Base-by-base conservation (phyloP, 1,140 invertebrate species). In the Drosophila lini region DNA sequence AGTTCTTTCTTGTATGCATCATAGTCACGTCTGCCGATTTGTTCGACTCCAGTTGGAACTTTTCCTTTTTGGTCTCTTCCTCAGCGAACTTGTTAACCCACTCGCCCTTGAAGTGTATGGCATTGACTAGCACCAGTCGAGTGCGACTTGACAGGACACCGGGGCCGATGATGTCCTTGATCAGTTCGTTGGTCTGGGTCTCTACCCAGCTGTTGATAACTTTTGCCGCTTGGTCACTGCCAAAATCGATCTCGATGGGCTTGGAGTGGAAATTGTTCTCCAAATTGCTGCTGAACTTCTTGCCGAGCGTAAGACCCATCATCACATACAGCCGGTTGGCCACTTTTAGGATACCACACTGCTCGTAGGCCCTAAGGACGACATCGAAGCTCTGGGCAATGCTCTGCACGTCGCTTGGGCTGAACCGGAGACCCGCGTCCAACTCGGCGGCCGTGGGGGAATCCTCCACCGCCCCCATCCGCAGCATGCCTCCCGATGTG, bases 31-130 rank as follows among this genome's bases (percentile, higher is more conserved):
- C 58, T 34, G 81, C 81, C 0, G 65, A 63, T 10, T 90, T 68
- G 6, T 64, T 79, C 45, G 92, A 64, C 11, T 78, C 85, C 9
- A 92, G 48, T 41, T 89, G 85, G 76, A 94, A 94, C 45, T 77
- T 34, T 40, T 84, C 91, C 10, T 82, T 59, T 1, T 31, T 11
- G 4, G 93, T 94, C 5, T 70, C 25, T 7, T 67, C 50, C 28
- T 60, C 31, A 31, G 93, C 64, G 73, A 94, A 94, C 38, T 69
- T 73, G 44, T 91, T n/a, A 22, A 74, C 38, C 94, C 94, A 94
- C n/a, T 64, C 55, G 11, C 93, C 96, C 93, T 97, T 97, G 91
- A 98, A 98, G 89, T 97, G 97, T 55, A 98, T 94, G 9, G 96
- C 97, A 93, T 97, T 98, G 9, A 97, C 92, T 0, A 98, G 92